These are phyloP conservation scores for Whitmania pigra DNA, from an alignment of 1,140 invertebrate species.

Conservation along the genomic window DNA sequence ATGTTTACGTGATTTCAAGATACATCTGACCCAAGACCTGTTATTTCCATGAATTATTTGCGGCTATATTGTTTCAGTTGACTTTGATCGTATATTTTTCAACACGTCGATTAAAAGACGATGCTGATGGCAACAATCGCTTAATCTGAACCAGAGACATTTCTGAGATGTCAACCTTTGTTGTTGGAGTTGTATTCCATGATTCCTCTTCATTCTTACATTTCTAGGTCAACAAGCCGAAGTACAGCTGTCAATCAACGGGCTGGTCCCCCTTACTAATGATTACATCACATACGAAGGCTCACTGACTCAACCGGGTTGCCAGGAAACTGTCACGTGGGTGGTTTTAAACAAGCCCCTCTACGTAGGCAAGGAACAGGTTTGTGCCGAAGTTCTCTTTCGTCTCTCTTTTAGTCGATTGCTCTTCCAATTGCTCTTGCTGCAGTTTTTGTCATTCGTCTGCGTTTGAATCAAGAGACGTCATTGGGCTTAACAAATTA, in stretches of 20 bases:
- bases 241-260: conserved; percentile 28
- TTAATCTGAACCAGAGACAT: background rate
- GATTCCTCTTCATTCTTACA: background rate
- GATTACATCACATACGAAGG: conserved; percentile 42
- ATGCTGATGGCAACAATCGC: background rate
- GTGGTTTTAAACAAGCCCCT: conserved; percentile 40
- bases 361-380: conserved; percentile 39
- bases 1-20: too few relatives aligned
- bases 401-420: background rate
- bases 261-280: conserved; percentile 33
- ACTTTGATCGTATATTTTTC: background rate
- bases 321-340: conserved; percentile 42
- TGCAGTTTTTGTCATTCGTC: background rate
- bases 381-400: conserved; percentile 25
- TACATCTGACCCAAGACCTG: too few relatives aligned
- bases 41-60: too few relatives aligned
- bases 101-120: background rate
- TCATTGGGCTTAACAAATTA: background rate
- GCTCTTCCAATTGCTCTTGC: background rate
- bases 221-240: conserved; percentile 28
- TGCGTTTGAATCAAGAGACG: background rate
- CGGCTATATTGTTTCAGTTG: background rate
- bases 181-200: background rate
- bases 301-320: conserved; percentile 39
- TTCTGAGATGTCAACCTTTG: conserved; percentile 30